Conservation (phyloP, 2,888 invertebrate genomes). For the Drosophila ochracea region DNA sequence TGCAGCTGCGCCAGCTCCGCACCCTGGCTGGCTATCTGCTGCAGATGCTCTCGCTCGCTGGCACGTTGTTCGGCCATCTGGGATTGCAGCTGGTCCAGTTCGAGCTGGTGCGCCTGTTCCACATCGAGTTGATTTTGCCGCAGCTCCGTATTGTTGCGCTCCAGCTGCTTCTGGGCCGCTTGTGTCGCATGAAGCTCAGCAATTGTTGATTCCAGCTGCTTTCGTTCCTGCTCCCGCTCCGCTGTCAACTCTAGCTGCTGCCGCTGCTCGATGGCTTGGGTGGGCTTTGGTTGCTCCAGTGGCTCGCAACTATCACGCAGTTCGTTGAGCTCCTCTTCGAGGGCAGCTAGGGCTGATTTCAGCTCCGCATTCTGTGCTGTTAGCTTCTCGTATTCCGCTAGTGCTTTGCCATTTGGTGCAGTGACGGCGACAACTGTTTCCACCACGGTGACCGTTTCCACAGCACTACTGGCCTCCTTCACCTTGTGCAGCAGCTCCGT, state of each 20-base stretch:
- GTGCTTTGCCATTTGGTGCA: conserved; percentile 82
- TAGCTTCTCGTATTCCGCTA: conserved; percentile 82
- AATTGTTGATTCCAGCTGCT: conserved; percentile 3
- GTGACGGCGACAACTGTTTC: conserved; percentile 82
- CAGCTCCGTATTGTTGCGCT: neutral
- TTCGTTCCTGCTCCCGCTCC: neutral
- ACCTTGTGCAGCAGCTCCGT: conserved; percentile 81
- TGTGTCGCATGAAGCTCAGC: neutral
- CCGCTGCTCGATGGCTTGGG: conserved; percentile 40
- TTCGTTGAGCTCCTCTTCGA: conserved; percentile 69
- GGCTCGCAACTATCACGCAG: conserved; percentile 78
- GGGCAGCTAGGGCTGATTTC: conserved; percentile 69
- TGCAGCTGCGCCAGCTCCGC: conserved; percentile 79
- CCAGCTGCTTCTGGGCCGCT: conserved; percentile 10
- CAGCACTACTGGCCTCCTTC: conserved; percentile 80
- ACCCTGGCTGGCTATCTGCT: conserved; percentile 85
- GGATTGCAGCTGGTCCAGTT: conserved; percentile 28
- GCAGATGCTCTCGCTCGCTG: conserved; percentile 85
- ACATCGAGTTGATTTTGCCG: conserved; percentile 20
- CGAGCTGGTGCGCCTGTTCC: conserved; percentile 16
- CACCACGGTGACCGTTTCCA: conserved; percentile 81
- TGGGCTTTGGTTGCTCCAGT: conserved; percentile 17
- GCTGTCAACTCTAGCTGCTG: neutral
- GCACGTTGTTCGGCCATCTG: conserved; percentile 38
- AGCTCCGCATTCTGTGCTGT: conserved; percentile 81